Conservation (phyloP, 2,888 invertebrate species). For the Ommatoiulus sabulosus region DNA sequence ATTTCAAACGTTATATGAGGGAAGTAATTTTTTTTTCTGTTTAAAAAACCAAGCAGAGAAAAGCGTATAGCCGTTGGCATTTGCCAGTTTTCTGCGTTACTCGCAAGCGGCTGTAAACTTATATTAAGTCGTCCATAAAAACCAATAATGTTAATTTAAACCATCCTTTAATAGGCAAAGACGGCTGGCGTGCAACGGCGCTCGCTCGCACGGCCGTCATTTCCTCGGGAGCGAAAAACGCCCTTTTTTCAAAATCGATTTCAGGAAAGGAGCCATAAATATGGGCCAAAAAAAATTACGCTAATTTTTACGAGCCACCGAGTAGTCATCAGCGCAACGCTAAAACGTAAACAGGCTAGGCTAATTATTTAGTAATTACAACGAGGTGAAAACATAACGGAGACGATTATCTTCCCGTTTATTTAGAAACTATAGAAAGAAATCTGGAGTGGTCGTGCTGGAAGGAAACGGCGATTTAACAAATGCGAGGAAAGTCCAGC, state of each 20-base stretch:
- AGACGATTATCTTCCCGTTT: slow-evolving; percentile 31
- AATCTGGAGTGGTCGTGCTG: background rate
- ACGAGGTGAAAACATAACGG: slow-evolving; percentile 13
- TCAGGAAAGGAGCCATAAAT: slow-evolving; percentile 8
- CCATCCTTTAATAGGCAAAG: slow-evolving; percentile 34
- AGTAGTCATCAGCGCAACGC: slow-evolving; percentile 1
- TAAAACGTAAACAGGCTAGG: slow-evolving; percentile 9
- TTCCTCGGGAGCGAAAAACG: background rate
- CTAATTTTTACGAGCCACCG: slow-evolving; percentile 34
- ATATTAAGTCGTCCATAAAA: slow-evolving; percentile 27
- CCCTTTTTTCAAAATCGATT: slow-evolving; percentile 18
- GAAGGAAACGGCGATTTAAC: too few relatives aligned
- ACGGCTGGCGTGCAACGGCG: slow-evolving; percentile 12
- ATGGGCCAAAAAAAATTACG: background rate
- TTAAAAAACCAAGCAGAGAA: background rate
- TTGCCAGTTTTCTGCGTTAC: slow-evolving; percentile 34
- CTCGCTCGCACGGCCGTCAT: background rate
- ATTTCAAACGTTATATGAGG: too few relatives aligned
- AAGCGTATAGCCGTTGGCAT: slow-evolving; percentile 34
- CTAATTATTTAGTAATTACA: slow-evolving; percentile 23
- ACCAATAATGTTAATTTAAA: slow-evolving; percentile 34
- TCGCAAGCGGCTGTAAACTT: slow-evolving; percentile 27
- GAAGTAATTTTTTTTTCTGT: too few relatives aligned
- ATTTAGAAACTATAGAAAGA: background rate
- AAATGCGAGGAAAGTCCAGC: too few relatives aligned